Percentiles rank a stretch among this genome's conserved stretches.
Conservation (phyloP, 2,888 invertebrate genomes). For the Thyatira batis region DNA sequence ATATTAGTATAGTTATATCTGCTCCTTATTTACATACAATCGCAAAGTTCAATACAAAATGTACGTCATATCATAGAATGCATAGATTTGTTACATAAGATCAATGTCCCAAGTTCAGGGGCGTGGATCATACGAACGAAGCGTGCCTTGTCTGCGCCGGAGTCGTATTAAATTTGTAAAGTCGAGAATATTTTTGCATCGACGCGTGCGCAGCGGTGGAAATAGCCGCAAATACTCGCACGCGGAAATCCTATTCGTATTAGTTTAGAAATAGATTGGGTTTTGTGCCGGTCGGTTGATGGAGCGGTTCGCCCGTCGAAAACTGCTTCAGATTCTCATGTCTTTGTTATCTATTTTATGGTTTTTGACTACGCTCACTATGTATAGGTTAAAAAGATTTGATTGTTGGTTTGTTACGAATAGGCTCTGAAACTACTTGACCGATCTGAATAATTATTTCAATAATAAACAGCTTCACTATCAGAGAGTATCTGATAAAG, state of each 20-base stretch:
- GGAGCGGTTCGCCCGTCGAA: not conserved
- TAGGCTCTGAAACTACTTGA: no score
- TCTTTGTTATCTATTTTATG: no score
- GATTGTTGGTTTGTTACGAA: no score
- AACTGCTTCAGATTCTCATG: not conserved
- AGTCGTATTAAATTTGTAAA: not conserved
- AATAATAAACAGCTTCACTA: no score
- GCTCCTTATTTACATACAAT: not conserved
- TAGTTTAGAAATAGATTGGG: constrained; percentile 46
- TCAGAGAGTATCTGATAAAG: no score
- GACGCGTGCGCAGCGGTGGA: constrained; percentile 31
- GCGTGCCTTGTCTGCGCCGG: not conserved
- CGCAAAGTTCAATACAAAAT: not conserved
- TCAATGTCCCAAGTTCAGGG: constrained; percentile 1
- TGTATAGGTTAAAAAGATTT: no score
- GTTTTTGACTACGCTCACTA: no score
- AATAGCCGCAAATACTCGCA: constrained; percentile 56
- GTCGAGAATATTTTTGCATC: constrained; percentile 8
- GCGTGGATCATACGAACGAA: not conserved
- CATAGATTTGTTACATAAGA: not conserved
- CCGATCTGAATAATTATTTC: no score
- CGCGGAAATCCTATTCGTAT: constrained; percentile 60
- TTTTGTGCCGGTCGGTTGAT: not conserved
- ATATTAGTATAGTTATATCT: no score
- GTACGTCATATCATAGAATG: not conserved